Conservation (phyloP, 2,797 vertebrate species). For the Enteromius anoplus region DNA sequence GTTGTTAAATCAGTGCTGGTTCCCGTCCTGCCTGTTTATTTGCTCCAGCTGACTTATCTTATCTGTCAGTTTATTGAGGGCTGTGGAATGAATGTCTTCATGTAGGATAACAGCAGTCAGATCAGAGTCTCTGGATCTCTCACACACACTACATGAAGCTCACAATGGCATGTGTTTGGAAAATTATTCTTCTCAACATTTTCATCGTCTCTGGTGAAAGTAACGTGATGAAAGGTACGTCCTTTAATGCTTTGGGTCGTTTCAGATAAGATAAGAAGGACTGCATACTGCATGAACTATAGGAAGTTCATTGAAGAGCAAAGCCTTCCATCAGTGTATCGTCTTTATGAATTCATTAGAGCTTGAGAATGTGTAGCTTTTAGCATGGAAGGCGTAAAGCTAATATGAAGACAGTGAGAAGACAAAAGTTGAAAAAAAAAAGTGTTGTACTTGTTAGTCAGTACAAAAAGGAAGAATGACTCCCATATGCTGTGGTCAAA, state of each 20-base stretch:
- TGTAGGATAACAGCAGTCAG: slow-evolving; percentile 1
- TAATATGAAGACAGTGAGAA: not conserved
- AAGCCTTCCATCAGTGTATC: too few relatives aligned
- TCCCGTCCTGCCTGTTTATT: not conserved
- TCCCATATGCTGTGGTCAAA: not conserved
- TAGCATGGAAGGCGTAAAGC: not conserved
- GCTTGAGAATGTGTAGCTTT: not conserved
- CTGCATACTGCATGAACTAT: not conserved
- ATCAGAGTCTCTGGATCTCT: not conserved
- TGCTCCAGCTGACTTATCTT: slow-evolving; percentile 41
- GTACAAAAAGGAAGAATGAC: not conserved
- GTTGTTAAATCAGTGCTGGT: not conserved
- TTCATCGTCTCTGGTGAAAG: slow-evolving; percentile 34
- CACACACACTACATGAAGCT: not conserved
- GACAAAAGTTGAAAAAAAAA: not conserved
- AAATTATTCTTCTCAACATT: slow-evolving; percentile 40
- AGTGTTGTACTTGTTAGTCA: not conserved
- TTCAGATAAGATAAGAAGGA: not conserved
- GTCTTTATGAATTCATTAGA: not conserved
- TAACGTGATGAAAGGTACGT: slow-evolving; percentile 44
- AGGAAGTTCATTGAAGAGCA: not conserved
- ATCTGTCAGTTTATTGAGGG: slow-evolving; percentile 49
- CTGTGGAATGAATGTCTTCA: slow-evolving; percentile 7
- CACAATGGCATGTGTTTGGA: slow-evolving; percentile 51
- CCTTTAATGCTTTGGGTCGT: not conserved